These are phyloP conservation scores for Dilophus febrilis DNA, from an alignment of 2,888 invertebrate species.

Conservation along the genomic window DNA sequence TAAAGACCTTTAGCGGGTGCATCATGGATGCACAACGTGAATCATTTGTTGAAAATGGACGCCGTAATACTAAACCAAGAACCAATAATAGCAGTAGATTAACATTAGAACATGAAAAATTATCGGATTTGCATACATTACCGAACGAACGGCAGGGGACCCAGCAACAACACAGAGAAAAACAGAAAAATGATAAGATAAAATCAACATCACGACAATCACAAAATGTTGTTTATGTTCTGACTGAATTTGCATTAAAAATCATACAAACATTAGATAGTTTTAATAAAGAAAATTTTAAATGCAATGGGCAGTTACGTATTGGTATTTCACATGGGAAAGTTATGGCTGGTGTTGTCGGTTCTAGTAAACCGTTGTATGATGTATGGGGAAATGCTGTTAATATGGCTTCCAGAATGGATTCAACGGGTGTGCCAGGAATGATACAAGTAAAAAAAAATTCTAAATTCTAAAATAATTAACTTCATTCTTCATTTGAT, in stretches of 20 bases:
- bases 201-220: constrained; percentile 20
- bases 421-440: constrained; percentile 69
- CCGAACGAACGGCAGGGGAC: no score
- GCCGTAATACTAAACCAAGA: constrained; percentile 25
- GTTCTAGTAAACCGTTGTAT: constrained; percentile 82
- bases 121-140: no score
- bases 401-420: constrained; percentile 93
- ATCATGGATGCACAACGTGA: constrained; percentile 3
- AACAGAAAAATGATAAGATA: constrained; percentile 13
- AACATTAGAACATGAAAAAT: no score
- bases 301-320: constrained; percentile 28
- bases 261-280: constrained; percentile 47
- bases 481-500: not conserved
- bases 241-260: constrained; percentile 56
- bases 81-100: not conserved
- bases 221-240: constrained; percentile 34
- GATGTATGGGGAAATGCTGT: constrained; percentile 97
- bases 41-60: constrained; percentile 20
- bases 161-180: not conserved
- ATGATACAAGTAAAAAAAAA: constrained; percentile 62
- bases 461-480: no score
- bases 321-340: constrained; percentile 65
- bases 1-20: constrained; percentile 15
- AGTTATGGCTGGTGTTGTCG: constrained; percentile 87
- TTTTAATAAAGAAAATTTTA: constrained; percentile 41